These are phyloP conservation scores for Rhinichthys osculus DNA, from an alignment of 2,797 vertebrate genomes.

Conservation along the genomic window DNA sequence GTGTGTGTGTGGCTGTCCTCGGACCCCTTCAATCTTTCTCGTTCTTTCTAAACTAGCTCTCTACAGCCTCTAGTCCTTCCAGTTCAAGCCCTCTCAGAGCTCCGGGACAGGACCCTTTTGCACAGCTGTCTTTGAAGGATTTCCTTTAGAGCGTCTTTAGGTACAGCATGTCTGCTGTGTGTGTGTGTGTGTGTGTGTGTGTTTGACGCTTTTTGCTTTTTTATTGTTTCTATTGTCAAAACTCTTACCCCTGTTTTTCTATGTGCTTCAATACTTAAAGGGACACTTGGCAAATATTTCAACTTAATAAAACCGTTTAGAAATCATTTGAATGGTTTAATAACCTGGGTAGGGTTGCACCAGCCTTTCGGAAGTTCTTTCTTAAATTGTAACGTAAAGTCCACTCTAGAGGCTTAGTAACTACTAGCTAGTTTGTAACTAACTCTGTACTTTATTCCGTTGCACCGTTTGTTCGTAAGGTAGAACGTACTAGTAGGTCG, in stretches of 20 bases:
- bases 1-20: slow-evolving; percentile 70
- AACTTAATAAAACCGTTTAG: no score
- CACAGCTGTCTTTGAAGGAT: slow-evolving; percentile 93
- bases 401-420: no score
- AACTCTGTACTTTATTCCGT: no score
- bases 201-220: slow-evolving; percentile 35
- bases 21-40: slow-evolving; percentile 84
- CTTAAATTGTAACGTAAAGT: no score
- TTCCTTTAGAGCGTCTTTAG: slow-evolving; percentile 93
- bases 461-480: no score
- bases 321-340: no score
- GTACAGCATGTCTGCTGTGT: slow-evolving; percentile 74
- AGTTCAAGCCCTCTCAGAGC: slow-evolving; percentile 91
- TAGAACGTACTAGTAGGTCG: no score
- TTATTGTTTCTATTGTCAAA: slow-evolving; percentile 29
- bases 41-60: slow-evolving; percentile 87
- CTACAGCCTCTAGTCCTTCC: slow-evolving; percentile 90
- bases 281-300: no score
- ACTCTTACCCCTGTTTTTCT: background rate
- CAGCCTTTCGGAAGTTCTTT: no score
- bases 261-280: background rate
- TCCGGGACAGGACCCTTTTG: slow-evolving; percentile 90
- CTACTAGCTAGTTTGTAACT: no score
- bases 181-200: slow-evolving; percentile 42
- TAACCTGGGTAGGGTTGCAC: no score